Conservation (phyloP, 2,113 vertebrate genomes). For the Cathartes aura region DNA sequence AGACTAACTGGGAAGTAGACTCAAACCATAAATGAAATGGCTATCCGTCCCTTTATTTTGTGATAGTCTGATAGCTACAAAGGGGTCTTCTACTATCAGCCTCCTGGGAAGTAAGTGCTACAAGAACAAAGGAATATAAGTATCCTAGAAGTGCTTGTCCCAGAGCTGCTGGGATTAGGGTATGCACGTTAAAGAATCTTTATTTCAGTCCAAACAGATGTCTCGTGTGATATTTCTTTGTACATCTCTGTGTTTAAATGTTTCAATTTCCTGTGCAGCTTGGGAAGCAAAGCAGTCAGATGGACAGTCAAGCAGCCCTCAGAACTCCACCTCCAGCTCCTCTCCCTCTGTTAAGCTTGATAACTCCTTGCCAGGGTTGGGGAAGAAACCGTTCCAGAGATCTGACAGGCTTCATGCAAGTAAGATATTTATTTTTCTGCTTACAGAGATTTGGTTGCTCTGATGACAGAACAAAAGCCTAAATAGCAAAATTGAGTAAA, state of each 20-base stretch:
- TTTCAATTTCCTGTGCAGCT: conserved; percentile 23
- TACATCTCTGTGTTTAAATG: neutral
- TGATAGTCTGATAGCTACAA: neutral
- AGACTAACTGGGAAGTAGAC: neutral
- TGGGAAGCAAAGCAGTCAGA: conserved; percentile 84
- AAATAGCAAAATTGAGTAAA: neutral
- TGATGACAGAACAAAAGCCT: neutral
- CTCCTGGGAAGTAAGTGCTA: neutral
- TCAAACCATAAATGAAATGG: rapidly evolving
- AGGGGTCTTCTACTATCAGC: rapidly evolving
- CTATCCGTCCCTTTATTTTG: rapidly evolving
- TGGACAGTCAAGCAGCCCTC: conserved; percentile 74
- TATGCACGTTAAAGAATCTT: rapidly evolving
- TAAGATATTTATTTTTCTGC: conserved; percentile 62
- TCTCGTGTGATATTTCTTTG: neutral
- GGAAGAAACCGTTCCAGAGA: conserved; percentile 88
- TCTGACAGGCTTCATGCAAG: conserved; percentile 89
- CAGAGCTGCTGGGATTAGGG: neutral
- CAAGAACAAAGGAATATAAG: neutral
- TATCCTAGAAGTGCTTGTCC: neutral
- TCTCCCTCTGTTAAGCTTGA: conserved; percentile 82
- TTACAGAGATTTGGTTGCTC: neutral
- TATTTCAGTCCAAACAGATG: neutral
- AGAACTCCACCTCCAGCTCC: conserved; percentile 78
- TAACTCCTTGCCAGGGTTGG: conserved; percentile 77